Evolutionary conservation across 1,140 invertebrate species (phyloP), one percentile per base, ranked within the genome.

Genomic region (roundworm (Caenorhabditis elegans)): DNA sequence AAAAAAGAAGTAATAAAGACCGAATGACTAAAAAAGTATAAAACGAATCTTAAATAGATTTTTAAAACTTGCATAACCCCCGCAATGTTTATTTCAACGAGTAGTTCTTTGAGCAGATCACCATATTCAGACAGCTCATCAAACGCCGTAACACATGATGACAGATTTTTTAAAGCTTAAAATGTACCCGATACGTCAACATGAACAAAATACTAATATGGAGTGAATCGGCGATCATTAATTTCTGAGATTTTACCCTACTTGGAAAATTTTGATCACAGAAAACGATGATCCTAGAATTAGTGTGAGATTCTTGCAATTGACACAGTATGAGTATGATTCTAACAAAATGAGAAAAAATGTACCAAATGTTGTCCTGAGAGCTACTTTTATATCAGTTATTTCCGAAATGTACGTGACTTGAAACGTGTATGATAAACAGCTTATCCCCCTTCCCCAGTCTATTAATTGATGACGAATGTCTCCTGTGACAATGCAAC

Each of bases 391-490:
- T 60, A 31, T 60, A 60, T 60, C 53, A 60, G 13, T 3, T 60
- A 60, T 60, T 60, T 60, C 6, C 6, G 53, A 60, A 60, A 60
- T 60, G n/a, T n/a, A n/a, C n/a, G n/a, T n/a, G n/a, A n/a, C n/a
- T n/a, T n/a, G n/a, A n/a, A n/a, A n/a, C 0, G 31, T 17, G 34
- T 19, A 39, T 70, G 60, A 70, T 34, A 70, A 70, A 70, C 60
- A 43, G 31, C 60, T 39, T 39, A 39, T 39, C 34, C 53, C 13
- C 34, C 53, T 17, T 8, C 34, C 19, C 34, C 13, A 11, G 17
- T 39, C 39, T 36, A 19, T 22, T 70, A 70, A 70, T 70, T 70
- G 60, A 39, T 70, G 60, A 70, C 60, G 60, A 24, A 70, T 36
- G 15, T 43, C 36, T 70, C 60, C 22, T 24, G n/a, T 70, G 60